These are phyloP conservation scores for Tachina fera DNA, from an alignment of 2,888 invertebrate species.

Conservation along the genomic window DNA sequence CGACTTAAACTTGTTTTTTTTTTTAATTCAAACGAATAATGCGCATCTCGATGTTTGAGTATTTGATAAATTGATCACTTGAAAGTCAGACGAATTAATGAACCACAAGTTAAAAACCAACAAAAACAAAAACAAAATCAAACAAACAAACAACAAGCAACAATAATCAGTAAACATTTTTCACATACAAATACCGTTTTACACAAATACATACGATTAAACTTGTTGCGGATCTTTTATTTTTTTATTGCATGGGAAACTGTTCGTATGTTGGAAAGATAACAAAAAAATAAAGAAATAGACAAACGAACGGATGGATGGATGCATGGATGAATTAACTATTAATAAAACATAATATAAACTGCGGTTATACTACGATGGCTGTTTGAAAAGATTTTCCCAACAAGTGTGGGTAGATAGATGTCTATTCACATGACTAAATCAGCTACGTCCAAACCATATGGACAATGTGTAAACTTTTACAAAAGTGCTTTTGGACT, in stretches of 20 bases:
- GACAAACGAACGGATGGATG: neutral
- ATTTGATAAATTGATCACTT: constrained; percentile 56
- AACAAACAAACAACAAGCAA: neutral
- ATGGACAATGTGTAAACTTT: too few relatives aligned
- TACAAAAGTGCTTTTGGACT: too few relatives aligned
- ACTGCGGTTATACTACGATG: constrained; percentile 27
- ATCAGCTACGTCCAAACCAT: too few relatives aligned
- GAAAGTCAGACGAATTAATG: constrained; percentile 42
- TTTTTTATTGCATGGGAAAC: constrained; percentile 50
- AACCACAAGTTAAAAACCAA: neutral
- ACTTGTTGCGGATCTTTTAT: constrained; percentile 39
- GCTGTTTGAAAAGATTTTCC: neutral
- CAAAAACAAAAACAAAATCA: constrained; percentile 1
- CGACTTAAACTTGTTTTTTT: constrained; percentile 1
- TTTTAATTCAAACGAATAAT: constrained; percentile 39
- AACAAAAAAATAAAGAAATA: too few relatives aligned
- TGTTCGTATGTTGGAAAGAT: neutral
- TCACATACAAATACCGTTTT: constrained; percentile 63
- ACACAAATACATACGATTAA: constrained; percentile 47
- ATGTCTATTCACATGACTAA: too few relatives aligned
- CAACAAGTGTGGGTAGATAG: too few relatives aligned
- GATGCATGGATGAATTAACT: constrained; percentile 9
- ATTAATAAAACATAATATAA: constrained; percentile 31
- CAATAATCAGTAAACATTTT: constrained; percentile 24
- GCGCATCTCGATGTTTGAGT: constrained; percentile 37